phyloP scores from a whole-genome alignment of 2,888 invertebrate species.

The Nomada goodeniana region DNA sequence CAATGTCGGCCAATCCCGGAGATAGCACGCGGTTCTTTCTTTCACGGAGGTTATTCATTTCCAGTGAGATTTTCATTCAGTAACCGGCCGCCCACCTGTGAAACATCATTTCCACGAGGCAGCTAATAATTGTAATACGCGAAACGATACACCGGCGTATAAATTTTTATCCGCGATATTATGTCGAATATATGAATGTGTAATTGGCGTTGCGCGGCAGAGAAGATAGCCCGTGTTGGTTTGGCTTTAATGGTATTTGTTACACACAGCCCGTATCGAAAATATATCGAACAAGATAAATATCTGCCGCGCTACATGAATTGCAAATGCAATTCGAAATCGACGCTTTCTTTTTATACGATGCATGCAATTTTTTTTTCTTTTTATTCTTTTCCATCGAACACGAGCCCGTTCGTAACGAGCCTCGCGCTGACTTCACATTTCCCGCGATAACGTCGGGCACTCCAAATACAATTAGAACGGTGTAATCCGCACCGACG shows the following conservation, averaged over 20 bases:
- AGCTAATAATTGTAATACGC: not conserved
- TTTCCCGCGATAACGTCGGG: slow-evolving; percentile 19
- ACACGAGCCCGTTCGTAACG: slow-evolving; percentile 40
- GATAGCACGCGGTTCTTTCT: not conserved
- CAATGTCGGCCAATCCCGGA: slow-evolving; percentile 37
- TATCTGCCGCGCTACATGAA: slow-evolving; percentile 59
- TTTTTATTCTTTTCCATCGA: slow-evolving; percentile 18
- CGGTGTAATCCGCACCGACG: slow-evolving; percentile 1
- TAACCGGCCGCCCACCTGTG: not conserved
- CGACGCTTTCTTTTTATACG: slow-evolving; percentile 51
- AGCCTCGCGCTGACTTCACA: slow-evolving; percentile 11
- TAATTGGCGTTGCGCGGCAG: slow-evolving; percentile 8
- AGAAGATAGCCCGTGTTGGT: not conserved
- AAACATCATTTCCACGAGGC: not conserved
- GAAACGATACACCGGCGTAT: too few relatives aligned
- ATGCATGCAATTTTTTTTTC: not conserved
- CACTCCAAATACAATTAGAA: slow-evolving; percentile 1
- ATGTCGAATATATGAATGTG: not conserved
- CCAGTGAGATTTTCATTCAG: slow-evolving; percentile 43
- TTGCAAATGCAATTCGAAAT: slow-evolving; percentile 68
- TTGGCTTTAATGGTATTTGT: slow-evolving; percentile 29
- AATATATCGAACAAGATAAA: slow-evolving; percentile 63
- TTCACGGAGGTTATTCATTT: slow-evolving; percentile 30
- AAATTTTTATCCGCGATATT: slow-evolving; percentile 1
- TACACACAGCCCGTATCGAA: slow-evolving; percentile 26